A percentile compares a stretch with the other conserved stretches of the same genome.
Conservation (phyloP, 1,140 invertebrate species). For the Atta texana region DNA sequence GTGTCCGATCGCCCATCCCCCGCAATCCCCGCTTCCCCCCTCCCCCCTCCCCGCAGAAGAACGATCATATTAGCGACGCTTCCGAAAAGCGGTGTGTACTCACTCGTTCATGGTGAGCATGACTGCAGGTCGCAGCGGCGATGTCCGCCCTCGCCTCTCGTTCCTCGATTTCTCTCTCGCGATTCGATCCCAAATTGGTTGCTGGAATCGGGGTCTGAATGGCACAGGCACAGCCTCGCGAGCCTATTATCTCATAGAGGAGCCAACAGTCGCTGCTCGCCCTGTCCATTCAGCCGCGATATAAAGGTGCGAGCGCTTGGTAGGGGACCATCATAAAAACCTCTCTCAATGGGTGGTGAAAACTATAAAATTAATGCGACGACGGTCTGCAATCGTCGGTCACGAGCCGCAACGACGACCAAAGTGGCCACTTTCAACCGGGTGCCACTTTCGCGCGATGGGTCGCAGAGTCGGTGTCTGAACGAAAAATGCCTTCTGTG, state of each 20-base stretch:
- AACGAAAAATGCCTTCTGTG: neutral
- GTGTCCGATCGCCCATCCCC: conserved; percentile 21
- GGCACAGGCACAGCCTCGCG: conserved; percentile 65
- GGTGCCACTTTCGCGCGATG: neutral
- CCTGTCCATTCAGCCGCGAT: conserved; percentile 78
- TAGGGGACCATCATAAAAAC: conserved; percentile 70
- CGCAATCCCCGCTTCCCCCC: neutral
- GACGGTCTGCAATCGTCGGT: conserved; percentile 69
- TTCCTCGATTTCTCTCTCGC: conserved; percentile 66
- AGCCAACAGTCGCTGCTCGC: conserved; percentile 66
- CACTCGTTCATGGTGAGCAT: conserved; percentile 78
- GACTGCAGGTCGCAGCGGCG: conserved; percentile 66
- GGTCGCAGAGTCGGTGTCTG: neutral
- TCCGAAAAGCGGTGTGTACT: conserved; percentile 68
- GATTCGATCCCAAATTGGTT: conserved; percentile 66
- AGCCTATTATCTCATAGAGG: conserved; percentile 81
- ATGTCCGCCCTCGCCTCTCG: conserved; percentile 71
- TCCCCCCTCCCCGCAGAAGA: no score
- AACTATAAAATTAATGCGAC: conserved; percentile 73
- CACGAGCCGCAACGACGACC: conserved; percentile 29
- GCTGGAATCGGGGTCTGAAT: conserved; percentile 73
- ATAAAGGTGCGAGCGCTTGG: conserved; percentile 75
- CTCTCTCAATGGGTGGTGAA: conserved; percentile 76
- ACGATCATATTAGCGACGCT: neutral
- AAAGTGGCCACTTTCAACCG: conserved; percentile 21